A percentile compares a stretch with the other conserved stretches of the same genome.
phyloP scores from a whole-genome alignment of 2,113 vertebrate genomes.

The Corythaixoides concolor region DNA sequence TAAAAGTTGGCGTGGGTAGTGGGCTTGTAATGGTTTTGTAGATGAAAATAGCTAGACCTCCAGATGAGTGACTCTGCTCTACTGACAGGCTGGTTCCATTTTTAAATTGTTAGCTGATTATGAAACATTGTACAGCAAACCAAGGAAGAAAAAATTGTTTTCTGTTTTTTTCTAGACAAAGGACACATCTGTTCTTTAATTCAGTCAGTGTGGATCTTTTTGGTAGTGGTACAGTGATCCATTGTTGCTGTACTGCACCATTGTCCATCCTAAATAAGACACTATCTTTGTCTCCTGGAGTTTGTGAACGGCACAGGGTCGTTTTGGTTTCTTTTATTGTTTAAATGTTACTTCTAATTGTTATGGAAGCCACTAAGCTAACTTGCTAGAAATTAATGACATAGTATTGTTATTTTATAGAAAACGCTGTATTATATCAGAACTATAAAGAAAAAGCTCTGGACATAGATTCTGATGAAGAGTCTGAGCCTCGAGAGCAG shows the following conservation, averaged over 20 bases:
- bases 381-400: background rate
- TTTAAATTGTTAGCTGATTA: background rate
- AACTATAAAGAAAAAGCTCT: constrained; percentile 97
- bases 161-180: constrained; percentile 50
- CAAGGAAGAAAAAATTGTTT: constrained; percentile 25
- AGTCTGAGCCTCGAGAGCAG: constrained; percentile 79
- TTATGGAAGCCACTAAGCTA: background rate
- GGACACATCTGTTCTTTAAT: constrained; percentile 52
- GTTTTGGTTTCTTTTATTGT: background rate
- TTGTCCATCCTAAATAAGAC: constrained; percentile 42
- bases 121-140: background rate
- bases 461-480: constrained; percentile 94
- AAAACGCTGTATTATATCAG: constrained; percentile 93
- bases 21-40: background rate
- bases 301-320: background rate
- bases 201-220: constrained; percentile 19
- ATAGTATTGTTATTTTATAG: constrained; percentile 65
- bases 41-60: background rate
- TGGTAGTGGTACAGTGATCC: constrained; percentile 27
- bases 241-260: constrained; percentile 55
- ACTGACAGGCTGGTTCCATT: background rate
- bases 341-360: background rate
- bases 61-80: background rate
- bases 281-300: background rate
- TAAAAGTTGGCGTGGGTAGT: background rate